These are phyloP conservation scores for Thripadectes ignobilis DNA, from an alignment of 2,797 vertebrate genomes.

Conservation along the genomic window DNA sequence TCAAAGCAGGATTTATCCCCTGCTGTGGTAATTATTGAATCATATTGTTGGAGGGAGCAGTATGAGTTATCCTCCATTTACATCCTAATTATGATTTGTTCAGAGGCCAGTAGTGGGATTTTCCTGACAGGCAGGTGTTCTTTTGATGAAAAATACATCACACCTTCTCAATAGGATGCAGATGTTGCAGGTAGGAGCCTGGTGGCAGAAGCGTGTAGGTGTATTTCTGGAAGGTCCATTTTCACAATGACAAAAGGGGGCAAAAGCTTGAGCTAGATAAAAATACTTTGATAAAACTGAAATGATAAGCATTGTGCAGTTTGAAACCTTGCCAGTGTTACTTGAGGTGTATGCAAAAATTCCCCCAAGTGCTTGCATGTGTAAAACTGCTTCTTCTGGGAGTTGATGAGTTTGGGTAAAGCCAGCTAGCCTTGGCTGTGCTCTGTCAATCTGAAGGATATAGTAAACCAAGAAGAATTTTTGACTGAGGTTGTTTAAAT, in stretches of 20 bases:
- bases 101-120: slow-evolving; percentile 1
- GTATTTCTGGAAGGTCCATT: background rate
- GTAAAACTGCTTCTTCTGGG: background rate
- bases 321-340: background rate
- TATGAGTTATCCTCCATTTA: background rate
- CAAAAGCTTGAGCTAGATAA: background rate
- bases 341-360: background rate
- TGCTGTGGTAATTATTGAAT: slow-evolving; percentile 24
- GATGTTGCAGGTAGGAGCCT: background rate
- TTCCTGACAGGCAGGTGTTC: background rate
- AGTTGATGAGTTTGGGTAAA: background rate
- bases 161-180: background rate
- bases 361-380: rapidly evolving
- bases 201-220: background rate
- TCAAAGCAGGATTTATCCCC: background rate
- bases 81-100: background rate
- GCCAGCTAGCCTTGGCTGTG: background rate
- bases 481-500: background rate
- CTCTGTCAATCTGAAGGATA: background rate
- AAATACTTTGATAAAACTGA: background rate
- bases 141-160: background rate
- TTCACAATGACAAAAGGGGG: background rate
- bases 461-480: background rate
- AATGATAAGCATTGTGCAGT: background rate
- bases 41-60: background rate